Conservation (phyloP, 2,113 vertebrate species). For the Macrotus californicus region DNA sequence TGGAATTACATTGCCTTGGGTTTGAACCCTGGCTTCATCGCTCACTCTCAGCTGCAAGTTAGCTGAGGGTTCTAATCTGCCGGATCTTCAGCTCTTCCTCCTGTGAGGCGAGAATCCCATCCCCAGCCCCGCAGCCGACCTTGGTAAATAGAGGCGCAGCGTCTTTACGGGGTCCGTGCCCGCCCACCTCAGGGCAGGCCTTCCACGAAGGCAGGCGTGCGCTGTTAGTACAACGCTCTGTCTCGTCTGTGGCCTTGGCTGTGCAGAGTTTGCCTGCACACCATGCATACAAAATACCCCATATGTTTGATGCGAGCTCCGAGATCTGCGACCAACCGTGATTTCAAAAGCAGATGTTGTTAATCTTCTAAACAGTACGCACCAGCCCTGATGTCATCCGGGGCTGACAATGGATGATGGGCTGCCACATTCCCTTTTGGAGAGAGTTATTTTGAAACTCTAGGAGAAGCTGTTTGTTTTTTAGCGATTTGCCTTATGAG, state of each 20-base stretch:
- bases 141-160: not conserved
- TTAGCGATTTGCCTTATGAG: not conserved
- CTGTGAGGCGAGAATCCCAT: not conserved
- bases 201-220: rapidly evolving
- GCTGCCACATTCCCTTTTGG: constrained; percentile 64
- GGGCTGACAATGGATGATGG: constrained; percentile 69
- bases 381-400: constrained; percentile 75
- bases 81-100: not conserved
- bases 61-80: not conserved
- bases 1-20: not conserved
- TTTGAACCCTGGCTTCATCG: not conserved
- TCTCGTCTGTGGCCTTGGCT: constrained; percentile 28
- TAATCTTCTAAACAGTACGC: constrained; percentile 76
- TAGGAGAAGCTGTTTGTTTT: constrained; percentile 7
- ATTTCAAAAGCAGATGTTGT: constrained; percentile 82
- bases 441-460: constrained; percentile 39
- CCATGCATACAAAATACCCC: constrained; percentile 62
- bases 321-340: constrained; percentile 75
- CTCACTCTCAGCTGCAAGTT: not conserved
- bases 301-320: constrained; percentile 76
- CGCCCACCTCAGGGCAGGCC: not conserved
- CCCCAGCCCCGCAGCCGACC: rapidly evolving
- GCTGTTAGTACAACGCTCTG: not conserved
- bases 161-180: rapidly evolving
- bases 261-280: not conserved